These are phyloP conservation scores for Poicephalus gulielmi DNA, from an alignment of 2,113 vertebrate genomes.

Conservation along the genomic window DNA sequence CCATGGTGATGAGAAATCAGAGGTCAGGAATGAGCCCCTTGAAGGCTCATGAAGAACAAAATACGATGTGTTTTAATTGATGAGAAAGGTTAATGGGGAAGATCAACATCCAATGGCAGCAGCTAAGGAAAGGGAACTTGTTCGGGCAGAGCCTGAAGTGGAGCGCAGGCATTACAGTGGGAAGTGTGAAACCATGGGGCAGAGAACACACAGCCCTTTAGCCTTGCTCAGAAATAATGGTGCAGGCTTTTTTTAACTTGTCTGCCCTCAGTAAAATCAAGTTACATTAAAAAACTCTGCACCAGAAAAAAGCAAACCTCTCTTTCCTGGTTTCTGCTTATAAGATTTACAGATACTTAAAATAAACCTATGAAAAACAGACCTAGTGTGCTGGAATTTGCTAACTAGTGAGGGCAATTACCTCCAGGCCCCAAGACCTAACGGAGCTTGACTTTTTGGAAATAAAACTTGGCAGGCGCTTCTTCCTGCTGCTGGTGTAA, in stretches of 20 bases:
- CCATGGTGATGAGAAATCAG: constrained; percentile 12
- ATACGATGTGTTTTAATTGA: neutral
- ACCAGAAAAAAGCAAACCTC: constrained; percentile 67
- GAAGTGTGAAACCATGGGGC: constrained; percentile 45
- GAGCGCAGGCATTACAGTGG: neutral
- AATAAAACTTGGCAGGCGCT: constrained; percentile 61
- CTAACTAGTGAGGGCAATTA: constrained; percentile 72
- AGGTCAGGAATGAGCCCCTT: constrained; percentile 46
- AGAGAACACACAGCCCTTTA: constrained; percentile 31
- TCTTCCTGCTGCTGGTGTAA: constrained; percentile 65
- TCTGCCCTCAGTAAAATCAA: constrained; percentile 69
- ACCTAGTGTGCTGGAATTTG: constrained; percentile 66
- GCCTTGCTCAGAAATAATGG: constrained; percentile 59
- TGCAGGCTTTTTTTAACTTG: constrained; percentile 2
- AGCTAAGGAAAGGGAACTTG: constrained; percentile 1
- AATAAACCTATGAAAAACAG: constrained; percentile 74
- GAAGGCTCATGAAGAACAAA: constrained; percentile 6
- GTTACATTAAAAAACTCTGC: neutral
- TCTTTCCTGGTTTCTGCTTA: constrained; percentile 69
- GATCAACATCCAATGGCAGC: constrained; percentile 30
- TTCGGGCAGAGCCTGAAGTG: constrained; percentile 8
- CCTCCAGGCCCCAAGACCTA: constrained; percentile 59
- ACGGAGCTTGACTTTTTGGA: constrained; percentile 67
- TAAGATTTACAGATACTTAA: constrained; percentile 80
- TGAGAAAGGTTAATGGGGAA: neutral